Base-by-base conservation (phyloP, 2,797 vertebrate species). In the Pseudochirops cupreus region DNA sequence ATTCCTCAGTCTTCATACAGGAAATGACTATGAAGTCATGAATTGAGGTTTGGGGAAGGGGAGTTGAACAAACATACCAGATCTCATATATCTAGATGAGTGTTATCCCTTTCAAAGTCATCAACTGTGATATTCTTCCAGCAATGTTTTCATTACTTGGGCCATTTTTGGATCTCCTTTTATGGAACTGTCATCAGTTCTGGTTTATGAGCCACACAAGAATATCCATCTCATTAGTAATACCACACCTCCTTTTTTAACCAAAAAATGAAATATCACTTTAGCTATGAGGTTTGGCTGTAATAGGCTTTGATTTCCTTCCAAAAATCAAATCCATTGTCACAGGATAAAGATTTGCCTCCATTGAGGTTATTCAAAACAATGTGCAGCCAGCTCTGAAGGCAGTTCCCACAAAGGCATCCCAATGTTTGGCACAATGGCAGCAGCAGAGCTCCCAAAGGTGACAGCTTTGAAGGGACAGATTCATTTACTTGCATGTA, bases 401-500 rank as follows among this genome's bases (percentile, higher is more conserved):
- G 39, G 92, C 90, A 95, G 93, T 56, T 94, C 91, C 82, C 89
- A 39, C 90, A 95, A 87, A 87, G 74, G 21, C 39, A 87, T 46
- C 74, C 74, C 6, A 46, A 94, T 74, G n/a, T 92, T 97, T 94
- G 62, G 56, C 94, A 58, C 87, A 95, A 92, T 0, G 29, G n/a
- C 87, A 96, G 93, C 50, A 31, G 10, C 58, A 24, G n/a, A 33
- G 53, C 90, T 91, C 95, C 95, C 59, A 57, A 90, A 91, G 26
- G 46, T 96, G 31, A 82, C 92, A 90, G 91, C 56, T 93, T 87
- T 59, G 7, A 91, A 59, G 95, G 53, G 91, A 67, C 62, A 96
- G 95, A 91, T 74, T 91, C 46, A 95, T 95, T 92, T 93, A 82
- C 39, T 74, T 74, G 67, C 95, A 96, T 93, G 97, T 96, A 93